Evolutionary conservation across 2,888 invertebrate species (phyloP).

Genomic region (Calliopum simillimum): DNA sequence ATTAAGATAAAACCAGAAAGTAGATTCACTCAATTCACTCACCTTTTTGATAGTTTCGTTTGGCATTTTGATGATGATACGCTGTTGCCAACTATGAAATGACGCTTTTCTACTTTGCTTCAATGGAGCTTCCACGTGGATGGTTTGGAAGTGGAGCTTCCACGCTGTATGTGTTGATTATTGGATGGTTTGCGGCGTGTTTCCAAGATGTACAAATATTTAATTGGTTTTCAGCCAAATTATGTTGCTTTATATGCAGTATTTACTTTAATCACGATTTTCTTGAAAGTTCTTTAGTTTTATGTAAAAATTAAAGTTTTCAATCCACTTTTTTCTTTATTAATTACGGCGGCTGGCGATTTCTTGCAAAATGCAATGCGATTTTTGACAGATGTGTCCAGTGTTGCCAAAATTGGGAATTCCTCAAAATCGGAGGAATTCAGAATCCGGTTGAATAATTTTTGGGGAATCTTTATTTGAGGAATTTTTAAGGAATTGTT

Average conservation of each 20-base stretch:
- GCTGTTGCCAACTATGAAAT: background rate
- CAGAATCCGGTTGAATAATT: no score
- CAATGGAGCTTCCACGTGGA: background rate
- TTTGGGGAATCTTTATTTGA: no score
- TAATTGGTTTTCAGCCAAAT: no score
- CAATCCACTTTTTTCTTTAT: no score
- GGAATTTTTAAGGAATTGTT: no score
- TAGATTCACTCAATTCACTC: constrained; percentile 14
- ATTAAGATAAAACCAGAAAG: background rate
- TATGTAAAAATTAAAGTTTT: no score
- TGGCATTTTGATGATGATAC: constrained; percentile 53
- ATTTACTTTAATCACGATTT: no score
- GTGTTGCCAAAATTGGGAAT: background rate
- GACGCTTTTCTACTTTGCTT: background rate
- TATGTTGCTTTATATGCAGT: no score
- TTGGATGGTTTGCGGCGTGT: background rate
- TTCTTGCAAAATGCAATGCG: constrained; percentile 22
- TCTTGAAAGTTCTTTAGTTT: no score
- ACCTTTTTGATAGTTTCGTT: constrained; percentile 63
- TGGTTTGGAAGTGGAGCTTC: background rate
- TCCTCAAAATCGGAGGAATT: no score
- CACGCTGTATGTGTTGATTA: background rate
- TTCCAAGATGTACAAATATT: background rate
- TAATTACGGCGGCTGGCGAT: background rate
- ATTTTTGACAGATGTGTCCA: constrained; percentile 7